Evolutionary conservation across 35 echinoderm and acorn worm species (phyloP), one percentile per base, ranked within the genome.

Genomic region (Apostichopus japonicus): DNA sequence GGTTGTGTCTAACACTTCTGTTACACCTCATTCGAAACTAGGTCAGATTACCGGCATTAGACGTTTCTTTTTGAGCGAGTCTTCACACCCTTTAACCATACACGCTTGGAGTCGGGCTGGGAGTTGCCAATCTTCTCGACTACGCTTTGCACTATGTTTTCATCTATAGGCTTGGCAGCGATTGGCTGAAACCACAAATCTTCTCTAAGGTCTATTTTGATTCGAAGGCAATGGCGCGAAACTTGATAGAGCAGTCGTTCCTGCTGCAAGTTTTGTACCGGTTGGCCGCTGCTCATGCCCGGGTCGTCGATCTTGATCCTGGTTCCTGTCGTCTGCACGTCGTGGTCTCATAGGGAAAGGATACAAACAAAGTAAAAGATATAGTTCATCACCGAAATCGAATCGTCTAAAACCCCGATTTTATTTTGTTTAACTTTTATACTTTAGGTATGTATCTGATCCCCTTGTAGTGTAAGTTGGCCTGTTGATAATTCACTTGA

Each of bases 401-500:
- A 21, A 21, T 75, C 21, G 16, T 75, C 71, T 75, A 21, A 75
- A 23, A 19, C 16, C 3, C 6, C 2, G 33, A 44, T 44, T 44
- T 44, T 75, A 75, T 21, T 75, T 19, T 75, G 17, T 7, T 7
- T 75, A 19, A 15, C 6, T 23, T 4, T 75, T 6, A 75, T 19
- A 75, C 71, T 21, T 7, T 19, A 19, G 16, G 5, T 75, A n/a
- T 21, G 57, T 61, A 61, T 75, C 15, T 75, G 71, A 75, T 75
- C 71, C 15, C 5, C 17, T 1, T 75, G 6, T 19, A 75, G 71
- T 11, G 16, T 75, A 75, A 75, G 71, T 75, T 23, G 71, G 21
- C 15, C n/a, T 75, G n/a, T 19, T n/a, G 17, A 57, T 57, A 19
- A 57, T 84, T 84, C 21, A 84, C 17, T 84, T 84, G 81, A 84